phyloP scores from a whole-genome alignment of 2,113 vertebrate species.

The Cyprinus carpio region DNA sequence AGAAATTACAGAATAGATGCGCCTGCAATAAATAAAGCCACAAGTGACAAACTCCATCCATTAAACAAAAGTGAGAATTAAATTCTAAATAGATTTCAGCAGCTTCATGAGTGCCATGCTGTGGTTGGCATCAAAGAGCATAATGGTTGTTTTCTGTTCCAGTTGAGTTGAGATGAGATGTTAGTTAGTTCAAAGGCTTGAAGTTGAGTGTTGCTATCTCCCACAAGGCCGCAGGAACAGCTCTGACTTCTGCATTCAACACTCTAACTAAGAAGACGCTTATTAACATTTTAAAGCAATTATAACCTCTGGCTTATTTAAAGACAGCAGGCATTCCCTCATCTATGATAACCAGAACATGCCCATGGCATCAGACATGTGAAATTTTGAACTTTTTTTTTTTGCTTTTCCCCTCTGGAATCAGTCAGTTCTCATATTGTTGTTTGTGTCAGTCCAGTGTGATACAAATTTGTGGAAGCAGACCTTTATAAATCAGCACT shows the following conservation, averaged over 20 bases:
- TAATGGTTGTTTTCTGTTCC: slow-evolving; percentile 66
- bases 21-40: not conserved
- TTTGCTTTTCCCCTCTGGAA: not conserved
- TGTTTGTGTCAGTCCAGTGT: not conserved
- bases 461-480: not conserved
- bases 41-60: not conserved
- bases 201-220: slow-evolving; percentile 62
- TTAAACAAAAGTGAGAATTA: not conserved
- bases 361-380: slow-evolving; percentile 42
- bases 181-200: slow-evolving; percentile 73
- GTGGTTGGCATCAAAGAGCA: slow-evolving; percentile 72
- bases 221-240: slow-evolving; percentile 58
- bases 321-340: slow-evolving; percentile 64
- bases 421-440: not conserved
- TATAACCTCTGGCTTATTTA: slow-evolving; percentile 63
- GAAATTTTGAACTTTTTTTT: slow-evolving; percentile 7
- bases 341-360: slow-evolving; percentile 59
- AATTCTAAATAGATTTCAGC: slow-evolving; percentile 69
- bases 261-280: slow-evolving; percentile 61
- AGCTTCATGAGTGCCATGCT: slow-evolving; percentile 64
- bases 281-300: slow-evolving; percentile 68
- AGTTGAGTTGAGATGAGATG: slow-evolving; percentile 59
- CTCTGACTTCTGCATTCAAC: slow-evolving; percentile 65
- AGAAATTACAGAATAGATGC: not conserved
- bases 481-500: not conserved